Conservation (phyloP, 2,113 vertebrate species). For the Protomyctophum bolini region DNA sequence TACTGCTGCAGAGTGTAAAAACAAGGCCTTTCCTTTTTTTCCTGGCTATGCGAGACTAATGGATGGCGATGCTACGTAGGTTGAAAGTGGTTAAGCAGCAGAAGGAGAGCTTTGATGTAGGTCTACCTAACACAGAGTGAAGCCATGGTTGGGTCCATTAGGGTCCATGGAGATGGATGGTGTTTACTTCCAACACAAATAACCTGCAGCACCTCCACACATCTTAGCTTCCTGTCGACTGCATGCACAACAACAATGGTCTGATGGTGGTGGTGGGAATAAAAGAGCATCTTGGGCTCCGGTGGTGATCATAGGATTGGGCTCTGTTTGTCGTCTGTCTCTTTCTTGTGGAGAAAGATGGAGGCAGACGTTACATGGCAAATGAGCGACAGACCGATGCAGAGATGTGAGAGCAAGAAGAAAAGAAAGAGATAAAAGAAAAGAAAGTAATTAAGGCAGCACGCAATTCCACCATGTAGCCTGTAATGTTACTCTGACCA, state of each 20-base stretch:
- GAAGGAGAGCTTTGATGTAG: constrained; percentile 53
- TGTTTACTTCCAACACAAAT: constrained; percentile 46
- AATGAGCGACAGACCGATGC: background rate
- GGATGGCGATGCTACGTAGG: too few relatives aligned
- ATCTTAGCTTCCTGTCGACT: constrained; percentile 15
- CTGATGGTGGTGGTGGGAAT: constrained; percentile 25
- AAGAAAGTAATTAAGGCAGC: background rate
- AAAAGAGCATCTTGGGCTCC: constrained; percentile 13
- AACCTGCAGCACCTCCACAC: constrained; percentile 39
- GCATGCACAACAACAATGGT: background rate
- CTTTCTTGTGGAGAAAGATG: background rate
- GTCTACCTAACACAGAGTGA: constrained; percentile 30
- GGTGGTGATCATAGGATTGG: constrained; percentile 15
- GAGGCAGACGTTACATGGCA: constrained; percentile 1
- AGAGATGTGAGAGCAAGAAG: background rate
- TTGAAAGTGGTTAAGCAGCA: constrained; percentile 9
- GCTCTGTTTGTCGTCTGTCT: background rate
- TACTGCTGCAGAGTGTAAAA: too few relatives aligned
- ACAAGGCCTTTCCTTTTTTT: background rate
- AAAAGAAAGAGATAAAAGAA: constrained; percentile 1
- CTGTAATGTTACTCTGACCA: constrained; percentile 5
- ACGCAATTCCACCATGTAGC: constrained; percentile 16
- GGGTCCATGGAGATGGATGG: constrained; percentile 26
- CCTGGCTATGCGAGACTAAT: background rate
- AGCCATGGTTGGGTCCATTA: constrained; percentile 48